phyloP scores from a whole-genome alignment of 2,113 vertebrate genomes.

The Erpornis zantholeuca region DNA sequence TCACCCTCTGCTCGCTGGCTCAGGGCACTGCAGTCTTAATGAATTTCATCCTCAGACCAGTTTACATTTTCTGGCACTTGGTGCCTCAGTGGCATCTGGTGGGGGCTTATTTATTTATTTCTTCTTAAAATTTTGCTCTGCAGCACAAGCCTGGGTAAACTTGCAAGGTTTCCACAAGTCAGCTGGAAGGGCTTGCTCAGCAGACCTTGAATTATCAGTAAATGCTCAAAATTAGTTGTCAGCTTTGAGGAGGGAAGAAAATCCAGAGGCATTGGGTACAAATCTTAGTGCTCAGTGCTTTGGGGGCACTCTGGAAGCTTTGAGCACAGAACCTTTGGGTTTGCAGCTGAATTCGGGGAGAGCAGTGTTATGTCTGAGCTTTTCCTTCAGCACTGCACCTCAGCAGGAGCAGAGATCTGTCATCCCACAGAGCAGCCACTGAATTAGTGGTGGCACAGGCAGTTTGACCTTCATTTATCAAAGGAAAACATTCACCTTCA shows the following conservation, averaged over 20 bases:
- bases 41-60: background rate
- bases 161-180: background rate
- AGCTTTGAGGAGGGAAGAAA: background rate
- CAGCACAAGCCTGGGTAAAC: background rate
- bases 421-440: background rate
- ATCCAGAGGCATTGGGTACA: background rate
- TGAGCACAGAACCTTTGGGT: background rate
- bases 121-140: background rate
- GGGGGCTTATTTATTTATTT: background rate
- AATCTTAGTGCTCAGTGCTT: background rate
- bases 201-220: constrained; percentile 18
- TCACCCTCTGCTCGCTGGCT: background rate
- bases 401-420: background rate
- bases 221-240: background rate
- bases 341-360: background rate
- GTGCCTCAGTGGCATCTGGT: background rate
- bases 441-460: background rate
- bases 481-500: background rate
- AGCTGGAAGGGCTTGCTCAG: constrained; percentile 26
- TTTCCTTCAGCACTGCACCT: background rate
- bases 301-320: background rate
- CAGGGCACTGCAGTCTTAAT: background rate
- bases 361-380: background rate
- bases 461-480: background rate
- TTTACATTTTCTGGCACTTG: background rate